Evolutionary conservation across 2,888 invertebrate species (phyloP).

Genomic region (Hofmannophila pseudospretella): DNA sequence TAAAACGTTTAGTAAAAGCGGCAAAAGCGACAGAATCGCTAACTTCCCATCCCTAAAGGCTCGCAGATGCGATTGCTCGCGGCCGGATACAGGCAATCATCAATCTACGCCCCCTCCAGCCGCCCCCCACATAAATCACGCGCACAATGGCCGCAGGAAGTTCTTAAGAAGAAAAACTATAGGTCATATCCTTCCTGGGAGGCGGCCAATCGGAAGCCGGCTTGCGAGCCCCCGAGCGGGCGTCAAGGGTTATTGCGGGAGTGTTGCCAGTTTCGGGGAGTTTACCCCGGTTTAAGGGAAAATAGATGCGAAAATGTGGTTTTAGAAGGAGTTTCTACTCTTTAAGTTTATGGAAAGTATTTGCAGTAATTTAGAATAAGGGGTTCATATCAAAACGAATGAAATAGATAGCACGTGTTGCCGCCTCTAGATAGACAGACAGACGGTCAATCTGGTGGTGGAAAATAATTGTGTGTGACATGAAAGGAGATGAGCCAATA

Average conservation of each 20-base stretch:
- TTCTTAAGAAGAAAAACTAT: constrained; percentile 79
- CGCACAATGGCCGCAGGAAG: constrained; percentile 74
- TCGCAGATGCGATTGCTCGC: constrained; percentile 64
- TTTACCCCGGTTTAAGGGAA: not conserved
- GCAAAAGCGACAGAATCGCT: not conserved
- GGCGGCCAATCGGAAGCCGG: constrained; percentile 73
- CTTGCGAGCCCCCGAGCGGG: constrained; percentile 27
- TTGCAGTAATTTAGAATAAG: too few species aligned
- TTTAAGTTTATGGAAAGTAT: too few species aligned
- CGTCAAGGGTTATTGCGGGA: constrained; percentile 53
- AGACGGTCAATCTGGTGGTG: too few species aligned
- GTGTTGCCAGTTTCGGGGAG: constrained; percentile 14
- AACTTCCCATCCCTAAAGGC: not conserved
- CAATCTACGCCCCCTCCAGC: constrained; percentile 56
- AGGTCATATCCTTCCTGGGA: constrained; percentile 77
- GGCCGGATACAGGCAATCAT: constrained; percentile 69
- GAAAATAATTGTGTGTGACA: too few species aligned
- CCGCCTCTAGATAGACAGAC: too few species aligned
- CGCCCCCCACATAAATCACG: constrained; percentile 65
- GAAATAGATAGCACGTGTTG: too few species aligned
- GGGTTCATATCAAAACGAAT: too few species aligned
- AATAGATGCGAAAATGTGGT: not conserved
- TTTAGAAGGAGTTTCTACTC: too few species aligned
- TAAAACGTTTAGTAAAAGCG: not conserved
- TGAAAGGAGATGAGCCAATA: too few species aligned